Percentiles rank a stretch among this genome's conserved stretches.
These are phyloP conservation scores for Scalopus aquaticus DNA, from an alignment of 2,113 vertebrate genomes.

Conservation along the genomic window DNA sequence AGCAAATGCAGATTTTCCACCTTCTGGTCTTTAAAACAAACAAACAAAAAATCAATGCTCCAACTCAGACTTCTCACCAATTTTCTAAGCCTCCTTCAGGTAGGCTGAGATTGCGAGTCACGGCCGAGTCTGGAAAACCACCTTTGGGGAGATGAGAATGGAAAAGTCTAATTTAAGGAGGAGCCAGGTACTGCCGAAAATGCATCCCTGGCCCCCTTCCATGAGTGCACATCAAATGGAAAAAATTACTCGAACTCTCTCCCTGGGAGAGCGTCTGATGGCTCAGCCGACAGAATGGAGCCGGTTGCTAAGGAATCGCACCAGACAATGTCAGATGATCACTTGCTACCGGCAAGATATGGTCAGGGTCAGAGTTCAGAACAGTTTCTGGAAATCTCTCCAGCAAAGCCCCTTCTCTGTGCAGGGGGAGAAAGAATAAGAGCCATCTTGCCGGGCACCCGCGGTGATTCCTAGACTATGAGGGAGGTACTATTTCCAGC, in stretches of 20 bases:
- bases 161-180: slow-evolving; percentile 61
- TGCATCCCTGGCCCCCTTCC: slow-evolving; percentile 75
- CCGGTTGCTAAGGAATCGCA: slow-evolving; percentile 72
- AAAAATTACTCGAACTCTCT: slow-evolving; percentile 73
- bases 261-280: slow-evolving; percentile 65
- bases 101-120: slow-evolving; percentile 28
- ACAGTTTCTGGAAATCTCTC: background rate
- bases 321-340: slow-evolving; percentile 49
- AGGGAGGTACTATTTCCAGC: too few relatives aligned
- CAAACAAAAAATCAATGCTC: background rate
- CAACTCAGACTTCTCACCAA: slow-evolving; percentile 66
- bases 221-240: slow-evolving; percentile 68
- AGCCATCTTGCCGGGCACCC: background rate
- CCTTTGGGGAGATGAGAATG: slow-evolving; percentile 54
- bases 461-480: background rate
- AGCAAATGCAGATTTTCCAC: slow-evolving; percentile 45
- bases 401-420: background rate
- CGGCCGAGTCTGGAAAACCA: background rate
- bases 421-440: background rate
- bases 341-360: slow-evolving; percentile 22
- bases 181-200: slow-evolving; percentile 77
- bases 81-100: slow-evolving; percentile 44
- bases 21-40: background rate
- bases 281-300: slow-evolving; percentile 67
- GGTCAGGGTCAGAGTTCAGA: background rate